Percentiles rank a stretch among this genome's conserved stretches.
phyloP scores from a whole-genome alignment of 2,797 vertebrate genomes.

The Scyliorhinus canicula region DNA sequence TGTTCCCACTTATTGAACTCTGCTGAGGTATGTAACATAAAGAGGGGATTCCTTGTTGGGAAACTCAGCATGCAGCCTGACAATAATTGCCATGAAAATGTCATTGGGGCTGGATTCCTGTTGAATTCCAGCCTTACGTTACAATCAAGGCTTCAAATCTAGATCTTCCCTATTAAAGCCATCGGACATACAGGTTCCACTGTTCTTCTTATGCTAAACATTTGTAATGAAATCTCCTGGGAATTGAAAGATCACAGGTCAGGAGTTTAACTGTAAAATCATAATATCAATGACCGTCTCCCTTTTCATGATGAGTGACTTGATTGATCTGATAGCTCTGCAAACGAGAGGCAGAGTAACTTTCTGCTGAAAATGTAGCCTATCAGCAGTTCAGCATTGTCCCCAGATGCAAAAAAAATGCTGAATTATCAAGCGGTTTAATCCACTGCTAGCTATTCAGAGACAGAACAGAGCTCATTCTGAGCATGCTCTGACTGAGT shows the following conservation, averaged over 20 bases:
- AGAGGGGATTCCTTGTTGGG: not conserved
- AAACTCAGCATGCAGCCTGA: not conserved
- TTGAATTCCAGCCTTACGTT: not conserved
- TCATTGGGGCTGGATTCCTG: not conserved
- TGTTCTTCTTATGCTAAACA: not conserved
- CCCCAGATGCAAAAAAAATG: slow-evolving; percentile 44
- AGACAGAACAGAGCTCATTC: not conserved
- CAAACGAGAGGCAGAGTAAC: not conserved
- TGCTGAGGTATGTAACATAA: not conserved
- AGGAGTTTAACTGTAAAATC: not conserved
- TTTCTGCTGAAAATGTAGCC: not conserved
- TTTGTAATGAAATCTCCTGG: slow-evolving; percentile 14
- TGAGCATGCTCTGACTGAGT: slow-evolving; percentile 41
- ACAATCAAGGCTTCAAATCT: not conserved
- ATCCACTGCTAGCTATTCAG: slow-evolving; percentile 40
- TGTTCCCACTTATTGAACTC: not conserved
- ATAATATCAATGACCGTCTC: not conserved
- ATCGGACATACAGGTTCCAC: not conserved
- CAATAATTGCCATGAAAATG: not conserved
- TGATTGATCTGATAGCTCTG: not conserved
- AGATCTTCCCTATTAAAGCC: not conserved
- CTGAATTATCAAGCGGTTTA: slow-evolving; percentile 47
- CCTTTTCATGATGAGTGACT: not conserved
- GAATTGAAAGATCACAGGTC: slow-evolving; percentile 7
- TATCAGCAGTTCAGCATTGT: slow-evolving; percentile 36